Base-by-base conservation (phyloP, 2,113 vertebrate genomes). In the Ceratotherium simum region DNA sequence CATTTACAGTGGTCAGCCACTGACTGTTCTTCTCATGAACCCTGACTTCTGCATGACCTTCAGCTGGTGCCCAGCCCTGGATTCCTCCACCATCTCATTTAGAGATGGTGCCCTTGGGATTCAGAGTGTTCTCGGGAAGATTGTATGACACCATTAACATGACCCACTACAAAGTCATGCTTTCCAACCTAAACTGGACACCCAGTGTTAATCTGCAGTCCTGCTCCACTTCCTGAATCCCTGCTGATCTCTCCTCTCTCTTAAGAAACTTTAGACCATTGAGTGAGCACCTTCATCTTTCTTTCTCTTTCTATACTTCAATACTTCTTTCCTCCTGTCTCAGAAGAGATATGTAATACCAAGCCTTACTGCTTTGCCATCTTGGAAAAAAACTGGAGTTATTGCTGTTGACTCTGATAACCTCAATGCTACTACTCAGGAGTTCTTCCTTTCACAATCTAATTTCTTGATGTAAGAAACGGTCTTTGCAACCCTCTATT, bases 21-120 rank as follows among this genome's bases (percentile, higher is more conserved):
- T 76, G 62, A 62, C 64, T 75, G 1, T 51, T 78, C 0, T 51
- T 78, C 48, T 93, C 73, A 62, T 58, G 56, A 39, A 67, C 21
- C 76, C 84, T 78, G 36, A 86, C 60, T 95, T 60, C 46, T 78
- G 23, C 36, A 25, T 96, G 69, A 54, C 76, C 79, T 92, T 88
- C 67, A 73, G 60, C 21, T 29, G 70, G 56, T 79, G 31, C 27
- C 70, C 9, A 88, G 48, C 25, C 87, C 51, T 79, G 18, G 23
- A 60, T 62, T 92, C 65, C 54, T 95, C 82, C 25, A 65, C 48
- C 60, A 25, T 88, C 46, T 79, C 80, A n/a, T n/a, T 48, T 62
- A 54, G 36, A 76, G 31, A 85, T 27, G 29, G 65, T 62, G 21
- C 75, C 48, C 39, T 83, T 39, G 67, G 54, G 33, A 79, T 51